Evolutionary conservation across 2,797 vertebrate species (phyloP).

Genomic region (Esox masquinongy): DNA sequence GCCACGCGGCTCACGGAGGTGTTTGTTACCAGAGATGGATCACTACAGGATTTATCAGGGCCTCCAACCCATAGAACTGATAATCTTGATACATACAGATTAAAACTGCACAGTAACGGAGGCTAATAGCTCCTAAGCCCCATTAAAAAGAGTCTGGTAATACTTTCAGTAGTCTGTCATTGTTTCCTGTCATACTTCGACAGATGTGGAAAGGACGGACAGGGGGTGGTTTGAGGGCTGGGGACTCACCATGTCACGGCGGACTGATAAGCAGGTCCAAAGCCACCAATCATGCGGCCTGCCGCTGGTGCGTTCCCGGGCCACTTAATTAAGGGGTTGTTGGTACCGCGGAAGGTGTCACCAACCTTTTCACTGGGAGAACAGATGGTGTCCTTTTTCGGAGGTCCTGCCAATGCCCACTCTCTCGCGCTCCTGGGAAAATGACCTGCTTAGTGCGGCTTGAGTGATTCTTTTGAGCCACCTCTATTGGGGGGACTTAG

Average conservation of each 20-base stretch:
- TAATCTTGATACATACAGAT: neutral
- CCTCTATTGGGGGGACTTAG: slow-evolving; percentile 88
- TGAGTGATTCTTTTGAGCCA: slow-evolving; percentile 99
- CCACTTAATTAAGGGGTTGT: slow-evolving; percentile 97
- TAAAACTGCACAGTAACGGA: neutral
- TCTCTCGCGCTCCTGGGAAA: slow-evolving; percentile 99
- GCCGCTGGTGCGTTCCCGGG: slow-evolving; percentile 87
- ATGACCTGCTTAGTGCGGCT: slow-evolving; percentile 99
- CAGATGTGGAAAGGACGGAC: slow-evolving; percentile 57
- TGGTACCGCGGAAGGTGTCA: slow-evolving; percentile 99
- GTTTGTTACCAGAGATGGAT: slow-evolving; percentile 30
- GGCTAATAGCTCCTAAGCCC: neutral
- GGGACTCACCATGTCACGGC: slow-evolving; percentile 77
- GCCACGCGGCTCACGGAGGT: neutral
- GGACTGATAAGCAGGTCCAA: slow-evolving; percentile 77
- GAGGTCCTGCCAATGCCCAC: slow-evolving; percentile 96
- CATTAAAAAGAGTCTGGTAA: neutral
- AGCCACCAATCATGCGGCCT: slow-evolving; percentile 82
- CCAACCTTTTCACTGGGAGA: slow-evolving; percentile 92
- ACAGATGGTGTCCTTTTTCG: slow-evolving; percentile 97
- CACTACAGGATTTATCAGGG: neutral
- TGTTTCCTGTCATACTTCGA: slow-evolving; percentile 21
- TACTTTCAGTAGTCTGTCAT: neutral
- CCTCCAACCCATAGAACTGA: neutral
- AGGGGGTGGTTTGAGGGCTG: slow-evolving; percentile 28